A percentile compares a stretch with the other conserved stretches of the same genome.
Conservation (phyloP, 2,797 vertebrate genomes). For the Schizopygopsis pylzovi region DNA sequence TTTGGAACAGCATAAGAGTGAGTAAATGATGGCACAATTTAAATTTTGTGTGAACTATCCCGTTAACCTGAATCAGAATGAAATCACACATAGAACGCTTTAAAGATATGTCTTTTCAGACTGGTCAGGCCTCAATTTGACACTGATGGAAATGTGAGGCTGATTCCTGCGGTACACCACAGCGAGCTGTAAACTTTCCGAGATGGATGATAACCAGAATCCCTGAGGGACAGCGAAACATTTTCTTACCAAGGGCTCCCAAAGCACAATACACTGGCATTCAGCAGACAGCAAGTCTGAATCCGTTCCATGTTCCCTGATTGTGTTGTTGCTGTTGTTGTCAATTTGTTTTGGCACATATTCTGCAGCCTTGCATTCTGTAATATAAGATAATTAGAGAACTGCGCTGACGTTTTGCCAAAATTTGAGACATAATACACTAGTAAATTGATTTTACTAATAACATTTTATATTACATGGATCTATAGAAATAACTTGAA, state of each 20-base stretch:
- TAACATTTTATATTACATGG: neutral
- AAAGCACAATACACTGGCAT: slow-evolving; percentile 56
- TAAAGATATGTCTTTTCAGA: slow-evolving; percentile 35
- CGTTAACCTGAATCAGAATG: neutral
- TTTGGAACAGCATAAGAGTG: neutral
- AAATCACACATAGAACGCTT: slow-evolving; percentile 12
- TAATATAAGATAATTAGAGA: slow-evolving; percentile 64
- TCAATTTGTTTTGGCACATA: slow-evolving; percentile 59
- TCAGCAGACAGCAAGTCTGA: slow-evolving; percentile 56
- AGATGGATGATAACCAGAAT: slow-evolving; percentile 62
- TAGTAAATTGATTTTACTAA: neutral
- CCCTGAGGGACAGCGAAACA: slow-evolving; percentile 53
- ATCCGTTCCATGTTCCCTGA: slow-evolving; percentile 49
- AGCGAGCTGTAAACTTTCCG: slow-evolving; percentile 54
- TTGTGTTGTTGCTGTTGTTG: slow-evolving; percentile 49
- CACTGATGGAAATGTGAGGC: slow-evolving; percentile 57
- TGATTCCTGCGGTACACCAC: slow-evolving; percentile 54
- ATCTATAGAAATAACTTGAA: neutral
- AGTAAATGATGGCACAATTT: neutral
- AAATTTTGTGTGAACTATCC: neutral
- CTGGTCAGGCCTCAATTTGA: slow-evolving; percentile 55
- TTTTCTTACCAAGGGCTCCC: slow-evolving; percentile 50
- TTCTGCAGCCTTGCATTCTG: slow-evolving; percentile 61
- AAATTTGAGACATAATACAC: slow-evolving; percentile 31
- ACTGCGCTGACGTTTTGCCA: slow-evolving; percentile 45